Evolutionary conservation across 2,113 vertebrate species (phyloP).

Genomic region (Vulpes lagopus): DNA sequence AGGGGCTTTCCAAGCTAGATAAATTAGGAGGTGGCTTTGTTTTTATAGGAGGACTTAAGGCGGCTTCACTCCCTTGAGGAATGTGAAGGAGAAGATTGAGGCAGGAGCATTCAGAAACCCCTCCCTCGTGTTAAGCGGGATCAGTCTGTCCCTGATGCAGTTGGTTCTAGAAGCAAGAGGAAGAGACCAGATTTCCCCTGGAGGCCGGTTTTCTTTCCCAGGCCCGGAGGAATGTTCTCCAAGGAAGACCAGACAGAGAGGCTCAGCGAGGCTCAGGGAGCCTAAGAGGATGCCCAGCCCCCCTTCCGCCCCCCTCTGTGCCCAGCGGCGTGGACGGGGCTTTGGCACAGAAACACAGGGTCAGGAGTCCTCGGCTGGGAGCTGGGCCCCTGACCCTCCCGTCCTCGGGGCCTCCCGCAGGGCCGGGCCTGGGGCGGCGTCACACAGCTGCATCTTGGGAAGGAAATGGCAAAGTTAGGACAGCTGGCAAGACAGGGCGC

Average conservation of each 20-base stretch:
- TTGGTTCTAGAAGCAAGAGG: neutral
- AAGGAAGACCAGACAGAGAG: neutral
- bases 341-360: neutral
- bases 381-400: neutral
- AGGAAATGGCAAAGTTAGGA: slow-evolving; percentile 76
- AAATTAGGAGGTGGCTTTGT: neutral
- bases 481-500: neutral
- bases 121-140: neutral
- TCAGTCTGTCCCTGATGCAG: slow-evolving; percentile 6
- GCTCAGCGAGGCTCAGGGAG: neutral
- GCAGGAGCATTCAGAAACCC: neutral
- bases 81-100: neutral
- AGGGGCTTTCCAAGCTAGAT: neutral
- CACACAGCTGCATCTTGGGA: slow-evolving; percentile 85
- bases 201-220: neutral
- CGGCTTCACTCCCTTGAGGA: neutral
- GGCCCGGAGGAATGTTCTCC: neutral
- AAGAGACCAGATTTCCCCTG: neutral
- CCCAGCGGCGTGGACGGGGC: neutral
- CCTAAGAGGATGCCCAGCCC: neutral
- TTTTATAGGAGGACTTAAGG: neutral
- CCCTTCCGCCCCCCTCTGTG: neutral
- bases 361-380: slow-evolving; percentile 27
- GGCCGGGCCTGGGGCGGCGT: slow-evolving; percentile 55
- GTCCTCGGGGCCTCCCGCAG: neutral